Evolutionary conservation across 1,140 invertebrate genomes (phyloP), one percentile per base, ranked within the genome.

Genomic region (Liolophura sinensis): DNA sequence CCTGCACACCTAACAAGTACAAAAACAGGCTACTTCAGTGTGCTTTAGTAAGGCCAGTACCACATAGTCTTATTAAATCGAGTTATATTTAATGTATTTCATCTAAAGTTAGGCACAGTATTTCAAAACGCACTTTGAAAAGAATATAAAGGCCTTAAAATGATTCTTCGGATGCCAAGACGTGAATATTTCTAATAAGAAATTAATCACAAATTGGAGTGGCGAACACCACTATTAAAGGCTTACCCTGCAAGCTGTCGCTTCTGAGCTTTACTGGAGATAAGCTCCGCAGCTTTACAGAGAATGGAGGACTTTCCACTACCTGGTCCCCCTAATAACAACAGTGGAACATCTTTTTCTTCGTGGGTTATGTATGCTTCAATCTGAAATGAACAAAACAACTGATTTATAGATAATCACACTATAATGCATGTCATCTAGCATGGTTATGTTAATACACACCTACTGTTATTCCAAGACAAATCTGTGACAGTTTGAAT

Each of bases 231-330:
- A 40, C 31, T 40, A 31, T 18, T 4, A 9, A 47, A 14, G 18
- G 49, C 60, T 65, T 70, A 80, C 77, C 76, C 70, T 57, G 68
- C 68, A 12, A 78, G 54, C 51, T 68, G 59, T 40, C 72, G 75
- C 20, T 72, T 46, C 57, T 70, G 68, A 22, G 75, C 66, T 65
- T 73, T 79, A 22, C 69, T 63, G 12, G 68, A 59, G 11, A 75
- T 70, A 16, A 66, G 66, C 27, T 69, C 69, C 16, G 74, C 76
- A 58, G 73, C 76, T 67, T 75, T 73, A 72, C 78, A 80, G 27
- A 82, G 61, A 22, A 80, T 71, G 18, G 78, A 81, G 1, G 79
- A 79, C 60, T 82, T 82, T 14, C 81, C 81, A 60, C 67, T 71
- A 11, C 81, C 81, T 51, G 79, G 69, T 20, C 72, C 72, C 14